Conservation (phyloP, 2,797 vertebrate genomes). For the Coilia nasus region DNA sequence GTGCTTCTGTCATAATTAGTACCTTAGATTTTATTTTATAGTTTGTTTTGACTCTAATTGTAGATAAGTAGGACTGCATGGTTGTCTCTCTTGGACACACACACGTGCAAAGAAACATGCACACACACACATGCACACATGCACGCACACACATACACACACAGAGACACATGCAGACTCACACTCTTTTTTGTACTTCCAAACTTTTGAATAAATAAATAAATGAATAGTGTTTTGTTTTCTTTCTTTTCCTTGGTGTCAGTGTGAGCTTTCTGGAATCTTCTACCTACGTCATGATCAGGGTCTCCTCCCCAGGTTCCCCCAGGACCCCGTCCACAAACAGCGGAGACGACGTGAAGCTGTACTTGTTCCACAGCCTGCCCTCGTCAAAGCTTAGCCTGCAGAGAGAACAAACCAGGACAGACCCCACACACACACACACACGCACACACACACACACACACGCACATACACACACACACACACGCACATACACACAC, state of each 20-base stretch:
- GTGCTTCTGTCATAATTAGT: too few species aligned
- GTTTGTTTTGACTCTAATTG: too few species aligned
- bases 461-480: not conserved
- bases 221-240: too few species aligned
- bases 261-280: not conserved
- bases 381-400: conserved; percentile 99
- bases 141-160: too few species aligned
- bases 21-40: too few species aligned
- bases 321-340: conserved; percentile 96
- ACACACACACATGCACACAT: too few species aligned
- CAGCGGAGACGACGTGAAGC: conserved; percentile 91
- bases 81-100: too few species aligned
- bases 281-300: conserved; percentile 95
- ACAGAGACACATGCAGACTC: too few species aligned
- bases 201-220: too few species aligned
- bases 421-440: not conserved
- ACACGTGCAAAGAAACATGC: too few species aligned
- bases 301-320: conserved; percentile 95
- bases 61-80: too few species aligned
- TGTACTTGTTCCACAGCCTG: conserved; percentile 94
- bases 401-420: conserved; percentile 32
- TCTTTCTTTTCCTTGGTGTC: not conserved
- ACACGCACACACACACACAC: not conserved
- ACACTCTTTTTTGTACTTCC: too few species aligned
- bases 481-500: not conserved